Percentiles rank a stretch among this genome's conserved stretches.
phyloP scores from a whole-genome alignment of 2,888 invertebrate genomes.

The Xestia xanthographa region DNA sequence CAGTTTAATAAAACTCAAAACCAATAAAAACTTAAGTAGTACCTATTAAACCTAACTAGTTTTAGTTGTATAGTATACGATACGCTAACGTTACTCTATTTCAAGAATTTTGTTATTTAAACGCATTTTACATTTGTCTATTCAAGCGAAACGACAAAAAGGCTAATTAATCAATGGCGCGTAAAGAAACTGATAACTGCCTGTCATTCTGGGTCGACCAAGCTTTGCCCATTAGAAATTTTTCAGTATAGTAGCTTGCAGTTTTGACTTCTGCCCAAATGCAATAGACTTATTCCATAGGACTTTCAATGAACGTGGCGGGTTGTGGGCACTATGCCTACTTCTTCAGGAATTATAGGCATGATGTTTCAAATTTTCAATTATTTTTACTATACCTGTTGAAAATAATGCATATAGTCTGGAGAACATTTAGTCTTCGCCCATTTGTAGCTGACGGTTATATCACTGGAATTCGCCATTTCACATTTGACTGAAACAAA shows the following conservation, averaged over 20 bases:
- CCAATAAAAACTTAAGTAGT: background rate
- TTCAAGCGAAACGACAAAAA: background rate
- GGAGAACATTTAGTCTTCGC: constrained; percentile 82
- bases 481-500: constrained; percentile 85
- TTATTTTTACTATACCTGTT: constrained; percentile 77
- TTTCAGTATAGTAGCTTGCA: background rate
- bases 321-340: background rate
- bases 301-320: background rate
- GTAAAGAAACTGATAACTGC: background rate
- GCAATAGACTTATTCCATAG: background rate
- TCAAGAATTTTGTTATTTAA: background rate
- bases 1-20: constrained; percentile 21
- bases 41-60: too few species aligned
- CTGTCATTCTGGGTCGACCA: background rate
- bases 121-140: background rate
- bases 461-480: constrained; percentile 76
- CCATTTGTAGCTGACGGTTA: constrained; percentile 82
- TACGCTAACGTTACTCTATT: constrained; percentile 9
- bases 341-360: background rate
- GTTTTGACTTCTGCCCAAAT: background rate
- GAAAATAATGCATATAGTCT: constrained; percentile 87
- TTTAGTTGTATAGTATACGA: background rate
- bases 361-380: background rate
- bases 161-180: too few species aligned
- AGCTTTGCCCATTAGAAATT: background rate